phyloP scores from a whole-genome alignment of 2,113 vertebrate species.

The Steatornis caripensis region DNA sequence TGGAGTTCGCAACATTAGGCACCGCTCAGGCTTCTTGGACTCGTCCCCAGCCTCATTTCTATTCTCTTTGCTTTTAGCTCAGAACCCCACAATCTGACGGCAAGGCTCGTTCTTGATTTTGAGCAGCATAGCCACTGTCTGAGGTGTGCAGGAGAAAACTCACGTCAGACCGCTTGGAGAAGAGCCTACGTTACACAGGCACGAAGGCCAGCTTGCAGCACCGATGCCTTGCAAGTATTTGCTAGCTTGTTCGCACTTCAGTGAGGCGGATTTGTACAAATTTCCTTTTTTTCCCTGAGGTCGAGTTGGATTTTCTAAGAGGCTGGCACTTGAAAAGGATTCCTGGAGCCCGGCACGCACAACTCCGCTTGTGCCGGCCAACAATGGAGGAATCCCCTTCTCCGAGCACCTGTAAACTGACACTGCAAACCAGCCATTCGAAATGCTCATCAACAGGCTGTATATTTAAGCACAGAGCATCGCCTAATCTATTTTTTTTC shows the following conservation, averaged over 20 bases:
- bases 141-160: background rate
- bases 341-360: background rate
- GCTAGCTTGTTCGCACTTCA: background rate
- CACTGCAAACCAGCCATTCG: constrained; percentile 52
- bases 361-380: background rate
- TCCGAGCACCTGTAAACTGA: constrained; percentile 72
- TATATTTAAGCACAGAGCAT: constrained; percentile 70
- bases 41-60: background rate
- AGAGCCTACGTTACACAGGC: background rate
- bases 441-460: constrained; percentile 45
- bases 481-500: constrained; percentile 71
- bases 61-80: background rate
- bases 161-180: rapidly evolving
- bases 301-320: background rate
- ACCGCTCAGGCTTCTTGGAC: background rate
- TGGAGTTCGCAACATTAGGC: too few relatives aligned
- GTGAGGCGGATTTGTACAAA: background rate
- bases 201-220: rapidly evolving
- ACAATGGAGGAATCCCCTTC: constrained; percentile 58
- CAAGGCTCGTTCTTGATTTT: background rate
- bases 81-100: background rate
- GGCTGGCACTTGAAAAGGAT: constrained; percentile 46
- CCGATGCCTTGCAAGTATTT: background rate
- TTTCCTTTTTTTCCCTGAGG: background rate
- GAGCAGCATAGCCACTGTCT: background rate